A percentile compares a stretch with the other conserved stretches of the same genome.
phyloP scores from a whole-genome alignment of 2,888 invertebrate species.

The Torymus aiolomorphi region DNA sequence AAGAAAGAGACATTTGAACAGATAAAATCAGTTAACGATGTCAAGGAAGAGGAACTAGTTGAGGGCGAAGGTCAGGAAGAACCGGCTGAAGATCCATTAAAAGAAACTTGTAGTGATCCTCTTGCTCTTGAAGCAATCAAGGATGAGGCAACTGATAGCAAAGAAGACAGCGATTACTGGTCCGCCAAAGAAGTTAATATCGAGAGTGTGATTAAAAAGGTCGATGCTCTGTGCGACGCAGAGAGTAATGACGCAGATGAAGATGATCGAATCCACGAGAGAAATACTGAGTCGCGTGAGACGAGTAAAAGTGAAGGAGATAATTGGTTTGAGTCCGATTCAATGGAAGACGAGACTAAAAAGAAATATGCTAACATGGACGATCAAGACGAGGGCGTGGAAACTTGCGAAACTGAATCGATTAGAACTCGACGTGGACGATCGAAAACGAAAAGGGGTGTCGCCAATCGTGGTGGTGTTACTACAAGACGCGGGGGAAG shows the following conservation, averaged over 20 bases:
- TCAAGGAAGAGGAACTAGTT: constrained; percentile 61
- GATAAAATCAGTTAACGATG: constrained; percentile 61
- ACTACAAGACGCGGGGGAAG: constrained; percentile 79
- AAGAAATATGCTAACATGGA: constrained; percentile 69
- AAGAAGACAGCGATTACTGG: constrained; percentile 87
- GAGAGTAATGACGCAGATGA: constrained; percentile 69
- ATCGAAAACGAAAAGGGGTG: constrained; percentile 70
- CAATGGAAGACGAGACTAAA: constrained; percentile 66
- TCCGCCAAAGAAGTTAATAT: constrained; percentile 87
- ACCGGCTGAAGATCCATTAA: constrained; percentile 65
- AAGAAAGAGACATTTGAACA: constrained; percentile 50
- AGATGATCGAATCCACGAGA: constrained; percentile 64
- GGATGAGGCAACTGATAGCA: constrained; percentile 77
- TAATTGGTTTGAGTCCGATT: constrained; percentile 69
- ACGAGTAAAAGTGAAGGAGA: constrained; percentile 67
- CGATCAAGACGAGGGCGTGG: constrained; percentile 73
- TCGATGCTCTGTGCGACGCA: constrained; percentile 81
- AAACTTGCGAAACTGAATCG: constrained; percentile 70
- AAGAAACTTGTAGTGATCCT: constrained; percentile 68
- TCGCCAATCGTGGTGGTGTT: constrained; percentile 77
- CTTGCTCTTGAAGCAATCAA: constrained; percentile 70
- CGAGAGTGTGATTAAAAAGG: constrained; percentile 88
- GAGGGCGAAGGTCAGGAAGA: constrained; percentile 64
- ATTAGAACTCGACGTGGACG: constrained; percentile 73
- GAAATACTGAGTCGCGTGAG: constrained; percentile 64